phyloP scores from a whole-genome alignment of 2,888 invertebrate genomes.

The Pilophorus perplexus region DNA sequence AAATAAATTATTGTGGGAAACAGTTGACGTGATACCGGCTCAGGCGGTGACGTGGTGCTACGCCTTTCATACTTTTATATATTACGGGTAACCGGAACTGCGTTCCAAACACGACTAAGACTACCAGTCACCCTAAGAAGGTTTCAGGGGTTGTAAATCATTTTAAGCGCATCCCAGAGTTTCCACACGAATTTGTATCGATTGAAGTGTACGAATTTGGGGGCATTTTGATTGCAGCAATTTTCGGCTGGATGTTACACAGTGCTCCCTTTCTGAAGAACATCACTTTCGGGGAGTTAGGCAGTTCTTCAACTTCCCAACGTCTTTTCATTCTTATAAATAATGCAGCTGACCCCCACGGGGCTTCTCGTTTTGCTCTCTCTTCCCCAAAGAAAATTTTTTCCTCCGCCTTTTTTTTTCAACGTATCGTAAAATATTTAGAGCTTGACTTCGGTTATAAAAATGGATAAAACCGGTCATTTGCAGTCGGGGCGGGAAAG shows the following conservation, averaged over 20 bases:
- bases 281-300: too few relatives aligned
- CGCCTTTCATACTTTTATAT: neutral
- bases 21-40: conserved; percentile 29
- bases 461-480: conserved; percentile 39
- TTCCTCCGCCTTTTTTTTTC: conserved; percentile 11
- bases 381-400: conserved; percentile 7
- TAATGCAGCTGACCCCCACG: conserved; percentile 14
- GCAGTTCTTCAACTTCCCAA: too few relatives aligned
- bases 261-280: too few relatives aligned
- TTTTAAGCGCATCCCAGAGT: too few relatives aligned
- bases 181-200: too few relatives aligned
- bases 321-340: conserved; percentile 10
- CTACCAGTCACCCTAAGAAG: too few relatives aligned
- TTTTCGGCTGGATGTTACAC: too few relatives aligned
- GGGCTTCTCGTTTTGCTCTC: neutral
- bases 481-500: conserved; percentile 33
- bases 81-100: too few relatives aligned
- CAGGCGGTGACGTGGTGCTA: neutral
- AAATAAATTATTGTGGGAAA: conserved; percentile 40
- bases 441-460: conserved; percentile 33
- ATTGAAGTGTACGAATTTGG: too few relatives aligned
- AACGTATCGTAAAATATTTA: conserved; percentile 40
- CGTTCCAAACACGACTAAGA: too few relatives aligned
- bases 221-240: too few relatives aligned
- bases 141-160: too few relatives aligned